phyloP scores from a whole-genome alignment of 1,140 invertebrate species.

The Mizuhopecten yessoensis region DNA sequence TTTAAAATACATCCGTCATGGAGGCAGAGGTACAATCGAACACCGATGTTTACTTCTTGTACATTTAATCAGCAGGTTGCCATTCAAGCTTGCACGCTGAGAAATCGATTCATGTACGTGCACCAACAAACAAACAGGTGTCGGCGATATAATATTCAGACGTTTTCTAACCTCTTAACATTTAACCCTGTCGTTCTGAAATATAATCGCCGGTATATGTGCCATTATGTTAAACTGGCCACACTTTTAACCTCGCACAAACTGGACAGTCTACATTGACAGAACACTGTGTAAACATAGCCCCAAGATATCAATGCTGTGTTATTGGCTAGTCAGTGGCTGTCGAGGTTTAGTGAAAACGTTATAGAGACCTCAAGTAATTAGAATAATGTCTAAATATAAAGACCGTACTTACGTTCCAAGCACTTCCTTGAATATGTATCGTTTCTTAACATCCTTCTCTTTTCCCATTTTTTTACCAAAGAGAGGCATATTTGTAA shows the following conservation, averaged over 20 bases:
- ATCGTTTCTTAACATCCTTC: slow-evolving; percentile 71
- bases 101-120: not conserved
- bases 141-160: not conserved
- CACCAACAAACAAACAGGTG: not conserved
- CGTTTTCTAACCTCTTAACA: not conserved
- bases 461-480: slow-evolving; percentile 75
- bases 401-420: slow-evolving; percentile 74
- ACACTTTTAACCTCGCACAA: not conserved
- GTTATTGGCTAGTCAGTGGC: not conserved
- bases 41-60: not conserved
- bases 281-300: not conserved
- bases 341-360: not conserved
- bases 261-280: not conserved
- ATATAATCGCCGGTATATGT: not conserved
- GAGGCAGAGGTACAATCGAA: not conserved
- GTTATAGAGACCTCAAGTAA: not conserved
- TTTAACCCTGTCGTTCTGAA: not conserved
- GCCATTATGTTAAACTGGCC: too few species aligned
- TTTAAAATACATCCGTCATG: not conserved
- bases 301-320: not conserved
- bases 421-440: slow-evolving; percentile 76
- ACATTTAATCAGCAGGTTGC: not conserved
- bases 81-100: not conserved
- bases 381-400: not conserved
- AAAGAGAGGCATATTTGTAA: slow-evolving; percentile 74